A percentile compares a stretch with the other conserved stretches of the same genome.
phyloP scores from a whole-genome alignment of 2,113 vertebrate genomes.

The Antennarius striatus region DNA sequence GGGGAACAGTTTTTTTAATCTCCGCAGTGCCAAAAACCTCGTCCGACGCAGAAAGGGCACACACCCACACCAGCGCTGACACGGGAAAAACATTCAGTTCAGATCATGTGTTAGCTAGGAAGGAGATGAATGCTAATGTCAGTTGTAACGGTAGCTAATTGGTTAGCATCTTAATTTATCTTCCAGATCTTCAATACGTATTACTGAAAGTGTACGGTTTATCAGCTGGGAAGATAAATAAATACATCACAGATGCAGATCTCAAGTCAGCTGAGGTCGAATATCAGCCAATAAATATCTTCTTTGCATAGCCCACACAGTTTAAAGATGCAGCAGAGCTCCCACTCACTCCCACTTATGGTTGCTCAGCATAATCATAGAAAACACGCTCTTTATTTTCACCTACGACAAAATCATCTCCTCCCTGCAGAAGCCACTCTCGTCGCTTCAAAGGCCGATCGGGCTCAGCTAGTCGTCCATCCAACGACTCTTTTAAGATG shows the following conservation, averaged over 20 bases:
- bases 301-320: constrained; percentile 5
- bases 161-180: too few species aligned
- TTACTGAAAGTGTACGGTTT: too few species aligned
- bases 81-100: neutral
- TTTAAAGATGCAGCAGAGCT: constrained; percentile 21
- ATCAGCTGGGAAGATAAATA: too few species aligned
- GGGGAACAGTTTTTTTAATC: constrained; percentile 1
- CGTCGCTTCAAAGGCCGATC: constrained; percentile 8
- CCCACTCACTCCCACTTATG: constrained; percentile 50
- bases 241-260: too few species aligned
- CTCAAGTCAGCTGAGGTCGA: neutral
- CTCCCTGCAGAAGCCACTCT: constrained; percentile 11
- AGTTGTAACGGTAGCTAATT: too few species aligned
- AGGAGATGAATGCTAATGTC: too few species aligned
- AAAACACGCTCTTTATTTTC: constrained; percentile 27
- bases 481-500: constrained; percentile 14
- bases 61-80: constrained; percentile 14
- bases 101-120: too few species aligned
- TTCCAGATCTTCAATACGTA: too few species aligned
- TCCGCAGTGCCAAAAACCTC: constrained; percentile 15
- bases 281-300: neutral
- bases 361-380: constrained; percentile 19
- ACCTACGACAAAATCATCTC: constrained; percentile 30
- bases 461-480: constrained; percentile 24
- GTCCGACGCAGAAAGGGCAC: constrained; percentile 15